Conservation (phyloP, 2,888 invertebrate species). For the Elmis aenea region DNA sequence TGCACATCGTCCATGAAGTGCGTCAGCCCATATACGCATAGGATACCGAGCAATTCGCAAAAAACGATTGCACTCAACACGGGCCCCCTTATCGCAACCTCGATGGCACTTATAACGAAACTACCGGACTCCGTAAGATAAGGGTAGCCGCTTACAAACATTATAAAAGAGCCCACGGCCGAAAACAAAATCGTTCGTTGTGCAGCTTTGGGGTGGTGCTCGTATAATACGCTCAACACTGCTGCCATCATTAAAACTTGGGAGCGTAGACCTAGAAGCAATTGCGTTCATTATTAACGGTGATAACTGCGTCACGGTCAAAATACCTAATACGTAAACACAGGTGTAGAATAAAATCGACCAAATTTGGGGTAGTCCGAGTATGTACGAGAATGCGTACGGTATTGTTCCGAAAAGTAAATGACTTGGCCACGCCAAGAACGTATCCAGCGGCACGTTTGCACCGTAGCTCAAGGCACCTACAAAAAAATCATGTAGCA, state of each 20-base stretch:
- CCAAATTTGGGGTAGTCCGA: conserved; percentile 6
- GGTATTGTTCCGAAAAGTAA: conserved; percentile 8
- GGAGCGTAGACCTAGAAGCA: conserved; percentile 6
- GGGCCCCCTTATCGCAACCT: conserved; percentile 4
- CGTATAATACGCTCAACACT: conserved; percentile 3
- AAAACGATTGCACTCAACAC: neutral
- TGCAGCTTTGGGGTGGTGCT: neutral
- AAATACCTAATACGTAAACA: conserved; percentile 6
- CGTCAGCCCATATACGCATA: conserved; percentile 45
- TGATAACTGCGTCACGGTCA: too few relatives aligned
- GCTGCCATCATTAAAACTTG: conserved; percentile 8
- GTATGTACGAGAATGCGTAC: conserved; percentile 3
- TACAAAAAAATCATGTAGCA: neutral
- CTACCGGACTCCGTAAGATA: conserved; percentile 4
- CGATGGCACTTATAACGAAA: conserved; percentile 1
- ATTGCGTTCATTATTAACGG: too few relatives aligned
- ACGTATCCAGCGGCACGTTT: conserved; percentile 5
- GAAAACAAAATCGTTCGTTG: conserved; percentile 3
- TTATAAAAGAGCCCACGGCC: neutral
- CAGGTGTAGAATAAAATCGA: conserved; percentile 5
- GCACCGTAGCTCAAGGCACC: conserved; percentile 6
- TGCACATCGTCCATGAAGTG: conserved; percentile 49
- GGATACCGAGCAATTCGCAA: conserved; percentile 42
- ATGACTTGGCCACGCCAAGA: neutral
- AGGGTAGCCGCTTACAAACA: conserved; percentile 4